Base-by-base conservation (phyloP, 2,888 invertebrate genomes). In the Plagodis pulveraria region DNA sequence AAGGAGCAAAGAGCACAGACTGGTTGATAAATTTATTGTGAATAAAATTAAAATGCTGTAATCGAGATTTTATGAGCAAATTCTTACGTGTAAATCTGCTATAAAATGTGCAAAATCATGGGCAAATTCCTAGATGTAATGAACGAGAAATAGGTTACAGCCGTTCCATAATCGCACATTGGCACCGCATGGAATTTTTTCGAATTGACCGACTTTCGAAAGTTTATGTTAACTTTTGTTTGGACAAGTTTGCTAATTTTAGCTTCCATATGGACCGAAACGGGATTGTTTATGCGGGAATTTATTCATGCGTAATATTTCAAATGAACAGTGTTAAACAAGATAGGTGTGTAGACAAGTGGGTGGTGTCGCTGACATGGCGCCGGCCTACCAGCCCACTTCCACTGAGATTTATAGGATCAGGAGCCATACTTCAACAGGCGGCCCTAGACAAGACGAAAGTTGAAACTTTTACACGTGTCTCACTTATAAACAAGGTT, bases 301-400 rank as follows among this genome's bases (percentile, higher is more conserved):
- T 60, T 55, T 51, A 47, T 53, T 53, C 53, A 53, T 45, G 41
- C 6, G 10, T 32, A 42, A 51, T 32, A 45, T 45, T 52, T 44
- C 22, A 35, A 41, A 33, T 35, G 50, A 41, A 51, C 49, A 52
- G 44, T 47, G 35, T 41, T 51, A 44, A 12, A 36, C 47, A 12
- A 47, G 9, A 12, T 34, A 34, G n/a, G 36, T 32, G 42, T 50
- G 41, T 51, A 50, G 50, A 74, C 70, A 73, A 74, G 84, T 79
- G 80, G 80, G 79, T 75, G 77, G 77, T 12, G 76, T 81, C 80
- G 83, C 82, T 80, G 22, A 22, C 22, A 22, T 22, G 87, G 87
- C 88, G 87, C 87, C 88, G 80, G 83, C 84, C 85, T 78, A 82
- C 85, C 87, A 84, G 83, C 86, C 80, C 76, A 78, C 83, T 83